Evolutionary conservation across 2,113 vertebrate species (phyloP), one percentile per base, ranked within the genome.

Genomic region (Glaucomys volans): DNA sequence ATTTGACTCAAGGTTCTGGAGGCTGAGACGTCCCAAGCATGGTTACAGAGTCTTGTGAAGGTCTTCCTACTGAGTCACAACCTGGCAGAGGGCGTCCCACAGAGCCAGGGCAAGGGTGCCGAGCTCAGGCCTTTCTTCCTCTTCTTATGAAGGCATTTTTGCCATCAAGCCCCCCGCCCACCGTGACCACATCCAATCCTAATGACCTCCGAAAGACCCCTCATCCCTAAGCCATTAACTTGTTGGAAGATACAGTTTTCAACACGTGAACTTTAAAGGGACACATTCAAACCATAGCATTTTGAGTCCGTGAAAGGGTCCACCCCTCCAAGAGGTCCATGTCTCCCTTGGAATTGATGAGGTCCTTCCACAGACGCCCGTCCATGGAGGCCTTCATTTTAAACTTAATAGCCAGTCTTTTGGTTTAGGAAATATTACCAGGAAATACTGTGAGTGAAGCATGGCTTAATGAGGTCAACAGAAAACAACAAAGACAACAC

Each of bases 311-410:
- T 42, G 40, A 67, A 8, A 85, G 32, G 22, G 59, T 16, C 47
- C 10, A 18, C 26, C 64, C 35, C n/a, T 59, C 24, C 24, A 14
- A 0, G 0, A 83, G 40, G 3, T 24, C 3, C 8, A 1, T 16
- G 4, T 30, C 54, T 95, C 18, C 64, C 82, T 54, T 42, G 47
- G 59, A 81, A 54, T 72, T 10, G 87, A 85, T 50, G 1, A 1
- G 5, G 3, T 37, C 35, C 14, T 24, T 22, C 17, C 2, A 13
- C 16, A 84, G 71, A 42, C 13, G 40, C 8, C 24, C 8, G 16
- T 6, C 54, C 16, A 0, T 1, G 30, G 5, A 80, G 42, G 52
- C 42, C 42, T 40, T 2, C 14, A 3, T 24, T 71, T 62, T 44
- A 72, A 82, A 47, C n/a, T 44, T 22, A 54, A 80, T n/a, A 59